Evolutionary conservation across 2,797 vertebrate genomes (phyloP).

Genomic region (Masticophis lateralis): DNA sequence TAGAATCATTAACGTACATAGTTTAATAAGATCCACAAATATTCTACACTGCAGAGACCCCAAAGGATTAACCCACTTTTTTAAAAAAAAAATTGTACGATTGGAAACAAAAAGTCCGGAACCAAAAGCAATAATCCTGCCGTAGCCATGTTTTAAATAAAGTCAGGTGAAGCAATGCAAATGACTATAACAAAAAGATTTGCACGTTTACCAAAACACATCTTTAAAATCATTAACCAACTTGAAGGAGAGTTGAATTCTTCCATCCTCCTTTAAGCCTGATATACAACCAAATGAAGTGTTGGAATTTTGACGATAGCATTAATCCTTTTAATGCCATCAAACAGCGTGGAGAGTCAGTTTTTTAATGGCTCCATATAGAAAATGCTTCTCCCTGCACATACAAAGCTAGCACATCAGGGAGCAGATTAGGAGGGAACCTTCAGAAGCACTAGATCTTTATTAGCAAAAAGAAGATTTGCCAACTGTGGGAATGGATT

Average conservation of each 20-base stretch:
- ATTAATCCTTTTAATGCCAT: neutral
- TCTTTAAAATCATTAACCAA: neutral
- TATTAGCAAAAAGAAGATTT: neutral
- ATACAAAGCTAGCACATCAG: neutral
- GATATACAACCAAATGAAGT: neutral
- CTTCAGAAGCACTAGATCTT: neutral
- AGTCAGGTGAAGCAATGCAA: neutral
- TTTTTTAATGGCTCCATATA: neutral
- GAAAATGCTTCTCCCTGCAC: neutral
- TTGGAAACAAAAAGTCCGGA: neutral
- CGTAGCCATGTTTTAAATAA: neutral
- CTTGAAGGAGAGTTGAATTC: neutral
- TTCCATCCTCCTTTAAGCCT: neutral
- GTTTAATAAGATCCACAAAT: constrained; percentile 10
- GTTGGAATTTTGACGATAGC: neutral
- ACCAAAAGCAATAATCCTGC: neutral
- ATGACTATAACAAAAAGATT: neutral
- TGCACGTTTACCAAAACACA: neutral
- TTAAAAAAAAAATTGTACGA: neutral
- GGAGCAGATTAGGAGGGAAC: neutral
- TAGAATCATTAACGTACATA: neutral
- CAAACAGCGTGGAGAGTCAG: neutral
- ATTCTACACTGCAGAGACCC: neutral
- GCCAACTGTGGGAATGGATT: neutral
- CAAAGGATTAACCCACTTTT: constrained; percentile 4